Evolutionary conservation across 2,888 invertebrate species (phyloP), one percentile per base, ranked within the genome.

Genomic region (Pherbina coryleti): DNA sequence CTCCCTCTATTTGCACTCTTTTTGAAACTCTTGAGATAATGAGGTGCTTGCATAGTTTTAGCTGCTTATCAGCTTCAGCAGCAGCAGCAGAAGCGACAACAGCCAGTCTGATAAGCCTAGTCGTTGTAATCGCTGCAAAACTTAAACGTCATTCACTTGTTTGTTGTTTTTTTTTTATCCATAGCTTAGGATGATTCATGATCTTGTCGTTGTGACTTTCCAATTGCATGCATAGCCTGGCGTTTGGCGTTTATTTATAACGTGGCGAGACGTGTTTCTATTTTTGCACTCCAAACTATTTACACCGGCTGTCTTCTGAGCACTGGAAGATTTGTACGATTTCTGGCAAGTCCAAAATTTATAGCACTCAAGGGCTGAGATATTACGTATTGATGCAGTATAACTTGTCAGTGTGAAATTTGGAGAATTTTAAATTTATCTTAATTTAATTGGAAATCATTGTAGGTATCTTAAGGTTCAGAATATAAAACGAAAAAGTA

Each of bases 261-360:
- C 78, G 70, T 77, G 81, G 79, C 81, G 77, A 79, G 81, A 79
- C 81, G 75, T 75, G 53, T 71, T 75, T 73, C 79, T 80, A 80
- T 80, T 80, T 80, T 79, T 75, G 77, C 74, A 70, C 77, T 73
- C 69, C 67, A 79, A 76, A 72, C 67, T 72, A 77, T 79, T 77
- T 72, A 75, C 64, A 69, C 66, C 73, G 49, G 49, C 9, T 28
- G 19, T 44, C 44, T 44, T 44, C 3, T 11, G 1, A 44, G 44
- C 11, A 25, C 51, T 60, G 51, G 25, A n/a, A 25, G 14, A 51
- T 51, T 44, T 44, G 64, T 31, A 37, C 69, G 17, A 5, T 51
- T 22, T 69, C 69, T 28, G 28, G 67, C 44, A 34, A n/a, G 67
- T 22, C 67, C 49, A 22, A 28, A 34, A 25, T 62, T 2, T 51